Conservation (phyloP, 2,888 invertebrate genomes). For the Lordiphosa fenestrarum region DNA sequence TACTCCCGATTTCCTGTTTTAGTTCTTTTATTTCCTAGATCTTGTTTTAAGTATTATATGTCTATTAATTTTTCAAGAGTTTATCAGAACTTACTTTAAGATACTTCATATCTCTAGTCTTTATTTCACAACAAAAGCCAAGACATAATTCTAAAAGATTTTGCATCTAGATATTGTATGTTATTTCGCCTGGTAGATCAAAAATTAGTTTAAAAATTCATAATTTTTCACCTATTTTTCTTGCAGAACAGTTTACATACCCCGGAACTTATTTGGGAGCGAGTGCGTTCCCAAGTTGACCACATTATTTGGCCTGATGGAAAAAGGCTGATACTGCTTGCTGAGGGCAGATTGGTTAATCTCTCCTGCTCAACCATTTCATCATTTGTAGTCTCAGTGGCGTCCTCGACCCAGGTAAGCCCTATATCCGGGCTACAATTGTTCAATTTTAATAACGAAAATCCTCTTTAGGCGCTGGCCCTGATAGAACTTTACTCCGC, state of each 20-base stretch:
- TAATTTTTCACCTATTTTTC: slow-evolving; percentile 20
- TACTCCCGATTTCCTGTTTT: too few species aligned
- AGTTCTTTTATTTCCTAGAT: too few species aligned
- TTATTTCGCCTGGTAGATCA: too few species aligned
- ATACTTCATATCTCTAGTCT: too few species aligned
- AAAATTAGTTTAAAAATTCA: too few species aligned
- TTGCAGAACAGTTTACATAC: slow-evolving; percentile 91
- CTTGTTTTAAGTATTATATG: too few species aligned
- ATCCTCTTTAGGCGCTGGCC: slow-evolving; percentile 90
- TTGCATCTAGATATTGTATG: too few species aligned
- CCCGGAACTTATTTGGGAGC: slow-evolving; percentile 97
- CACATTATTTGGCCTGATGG: slow-evolving; percentile 99
- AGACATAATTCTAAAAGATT: too few species aligned
- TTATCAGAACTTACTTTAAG: too few species aligned
- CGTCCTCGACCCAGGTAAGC: slow-evolving; percentile 92
- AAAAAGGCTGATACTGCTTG: slow-evolving; percentile 93
- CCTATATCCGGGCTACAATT: background rate
- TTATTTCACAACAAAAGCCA: too few species aligned
- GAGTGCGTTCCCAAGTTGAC: slow-evolving; percentile 97
- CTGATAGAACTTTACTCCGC: slow-evolving; percentile 97
- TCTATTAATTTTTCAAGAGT: too few species aligned
- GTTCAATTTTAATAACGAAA: background rate
- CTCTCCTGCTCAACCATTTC: slow-evolving; percentile 97
- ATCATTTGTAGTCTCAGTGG: slow-evolving; percentile 97
- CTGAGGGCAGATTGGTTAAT: slow-evolving; percentile 97